A percentile compares a stretch with the other conserved stretches of the same genome.
Conservation (phyloP, 2,888 invertebrate genomes). For the Agriopis marginaria region DNA sequence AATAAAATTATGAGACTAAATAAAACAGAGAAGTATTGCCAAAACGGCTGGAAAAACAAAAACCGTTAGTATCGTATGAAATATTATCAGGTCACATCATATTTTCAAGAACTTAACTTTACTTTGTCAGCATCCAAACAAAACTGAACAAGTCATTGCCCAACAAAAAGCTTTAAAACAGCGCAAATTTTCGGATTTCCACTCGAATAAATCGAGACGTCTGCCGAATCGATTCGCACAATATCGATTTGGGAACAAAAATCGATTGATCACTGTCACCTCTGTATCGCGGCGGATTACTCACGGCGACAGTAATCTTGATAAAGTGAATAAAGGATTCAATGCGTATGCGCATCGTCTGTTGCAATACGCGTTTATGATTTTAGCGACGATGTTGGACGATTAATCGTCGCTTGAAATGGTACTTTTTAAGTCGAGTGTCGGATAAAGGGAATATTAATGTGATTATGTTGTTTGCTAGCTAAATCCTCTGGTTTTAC, state of each 20-base stretch:
- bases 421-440: constrained; percentile 9
- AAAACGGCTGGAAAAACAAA: background rate
- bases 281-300: constrained; percentile 70
- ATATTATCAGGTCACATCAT: background rate
- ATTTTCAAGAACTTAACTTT: background rate
- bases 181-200: constrained; percentile 56
- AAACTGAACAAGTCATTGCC: constrained; percentile 3
- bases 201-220: constrained; percentile 59
- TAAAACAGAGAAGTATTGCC: background rate
- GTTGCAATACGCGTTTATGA: constrained; percentile 38
- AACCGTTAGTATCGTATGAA: background rate
- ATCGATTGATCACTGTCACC: constrained; percentile 79
- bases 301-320: constrained; percentile 76
- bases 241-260: constrained; percentile 61
- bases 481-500: too few species aligned
- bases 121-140: background rate
- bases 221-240: constrained; percentile 52
- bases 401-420: constrained; percentile 37
- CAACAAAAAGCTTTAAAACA: constrained; percentile 29
- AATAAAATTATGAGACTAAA: too few species aligned
- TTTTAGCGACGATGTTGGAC: constrained; percentile 40
- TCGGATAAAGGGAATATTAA: constrained; percentile 17
- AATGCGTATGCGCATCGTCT: constrained; percentile 52
- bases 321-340: constrained; percentile 61
- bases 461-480: constrained; percentile 1